These are phyloP conservation scores for Gymnobelideus leadbeateri DNA, from an alignment of 2,113 vertebrate genomes.

Conservation along the genomic window DNA sequence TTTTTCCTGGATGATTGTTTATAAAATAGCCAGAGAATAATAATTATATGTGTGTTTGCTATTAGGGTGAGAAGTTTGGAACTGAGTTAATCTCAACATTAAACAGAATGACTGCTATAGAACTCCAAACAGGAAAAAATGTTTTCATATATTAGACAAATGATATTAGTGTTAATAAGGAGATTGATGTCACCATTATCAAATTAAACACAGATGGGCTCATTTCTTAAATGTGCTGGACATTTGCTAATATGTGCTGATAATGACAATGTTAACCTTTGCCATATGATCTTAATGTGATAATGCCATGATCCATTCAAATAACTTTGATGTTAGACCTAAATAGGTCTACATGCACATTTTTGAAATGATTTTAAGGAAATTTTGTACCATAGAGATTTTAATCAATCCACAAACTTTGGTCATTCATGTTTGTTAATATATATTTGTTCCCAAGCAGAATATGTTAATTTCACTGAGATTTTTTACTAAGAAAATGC, in stretches of 20 bases:
- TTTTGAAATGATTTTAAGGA: slow-evolving; percentile 61
- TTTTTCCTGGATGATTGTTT: slow-evolving; percentile 30
- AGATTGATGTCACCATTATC: slow-evolving; percentile 47
- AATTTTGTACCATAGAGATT: slow-evolving; percentile 33
- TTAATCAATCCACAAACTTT: slow-evolving; percentile 43
- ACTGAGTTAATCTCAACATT: neutral
- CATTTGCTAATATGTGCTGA: slow-evolving; percentile 31
- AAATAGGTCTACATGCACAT: slow-evolving; percentile 42
- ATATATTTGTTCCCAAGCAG: neutral
- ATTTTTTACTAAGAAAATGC: slow-evolving; percentile 15
- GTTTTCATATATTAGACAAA: slow-evolving; percentile 44
- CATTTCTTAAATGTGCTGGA: slow-evolving; percentile 34
- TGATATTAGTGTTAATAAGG: slow-evolving; percentile 36
- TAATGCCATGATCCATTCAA: slow-evolving; percentile 49
- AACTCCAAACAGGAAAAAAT: slow-evolving; percentile 30
- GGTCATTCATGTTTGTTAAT: slow-evolving; percentile 24
- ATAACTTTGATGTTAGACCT: slow-evolving; percentile 31
- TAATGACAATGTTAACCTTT: slow-evolving; percentile 34
- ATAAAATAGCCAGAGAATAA: slow-evolving; percentile 14
- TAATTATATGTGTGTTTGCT: slow-evolving; percentile 3
- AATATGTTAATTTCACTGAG: slow-evolving; percentile 32
- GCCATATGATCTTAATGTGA: slow-evolving; percentile 40
- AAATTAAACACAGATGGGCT: slow-evolving; percentile 1
- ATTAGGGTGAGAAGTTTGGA: slow-evolving; percentile 6
- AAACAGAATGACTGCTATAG: neutral